Percentiles rank a stretch among this genome's conserved stretches.
phyloP scores from a whole-genome alignment of 2,888 invertebrate species.

The Agriotes lineatus region DNA sequence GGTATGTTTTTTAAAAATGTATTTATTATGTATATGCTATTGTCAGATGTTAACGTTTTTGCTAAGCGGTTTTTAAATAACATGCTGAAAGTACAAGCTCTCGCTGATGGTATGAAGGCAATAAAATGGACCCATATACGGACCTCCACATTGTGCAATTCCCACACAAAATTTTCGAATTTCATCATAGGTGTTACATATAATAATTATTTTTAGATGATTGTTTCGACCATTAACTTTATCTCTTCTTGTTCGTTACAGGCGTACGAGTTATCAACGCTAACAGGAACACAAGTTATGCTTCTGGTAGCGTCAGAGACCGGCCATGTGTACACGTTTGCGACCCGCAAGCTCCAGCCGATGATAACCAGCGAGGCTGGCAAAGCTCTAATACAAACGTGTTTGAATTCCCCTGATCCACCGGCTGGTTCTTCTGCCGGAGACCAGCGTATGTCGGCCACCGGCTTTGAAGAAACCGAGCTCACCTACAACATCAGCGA shows the following conservation, averaged over 20 bases:
- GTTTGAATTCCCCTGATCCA: conserved; percentile 97
- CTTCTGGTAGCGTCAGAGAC: conserved; percentile 98
- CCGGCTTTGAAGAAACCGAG: conserved; percentile 98
- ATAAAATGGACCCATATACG: too few relatives aligned
- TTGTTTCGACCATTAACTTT: too few relatives aligned
- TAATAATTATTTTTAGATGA: background rate
- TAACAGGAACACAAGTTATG: conserved; percentile 99
- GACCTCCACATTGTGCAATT: too few relatives aligned
- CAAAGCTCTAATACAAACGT: conserved; percentile 98
- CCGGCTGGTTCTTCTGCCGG: conserved; percentile 77
- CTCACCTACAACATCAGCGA: conserved; percentile 96
- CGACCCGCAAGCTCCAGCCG: conserved; percentile 97
- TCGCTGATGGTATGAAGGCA: too few relatives aligned
- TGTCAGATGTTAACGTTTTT: too few relatives aligned
- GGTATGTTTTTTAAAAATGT: too few relatives aligned
- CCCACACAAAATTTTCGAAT: too few relatives aligned
- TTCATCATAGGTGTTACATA: too few relatives aligned
- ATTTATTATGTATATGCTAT: too few relatives aligned
- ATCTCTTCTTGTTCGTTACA: conserved; percentile 74
- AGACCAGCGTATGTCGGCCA: conserved; percentile 98
- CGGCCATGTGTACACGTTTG: conserved; percentile 99
- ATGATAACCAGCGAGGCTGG: conserved; percentile 99
- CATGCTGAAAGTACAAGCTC: too few relatives aligned
- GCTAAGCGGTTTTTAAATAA: too few relatives aligned
- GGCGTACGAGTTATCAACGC: conserved; percentile 99